phyloP scores from a whole-genome alignment of 2,113 vertebrate species.

The Cichladusa arquata region DNA sequence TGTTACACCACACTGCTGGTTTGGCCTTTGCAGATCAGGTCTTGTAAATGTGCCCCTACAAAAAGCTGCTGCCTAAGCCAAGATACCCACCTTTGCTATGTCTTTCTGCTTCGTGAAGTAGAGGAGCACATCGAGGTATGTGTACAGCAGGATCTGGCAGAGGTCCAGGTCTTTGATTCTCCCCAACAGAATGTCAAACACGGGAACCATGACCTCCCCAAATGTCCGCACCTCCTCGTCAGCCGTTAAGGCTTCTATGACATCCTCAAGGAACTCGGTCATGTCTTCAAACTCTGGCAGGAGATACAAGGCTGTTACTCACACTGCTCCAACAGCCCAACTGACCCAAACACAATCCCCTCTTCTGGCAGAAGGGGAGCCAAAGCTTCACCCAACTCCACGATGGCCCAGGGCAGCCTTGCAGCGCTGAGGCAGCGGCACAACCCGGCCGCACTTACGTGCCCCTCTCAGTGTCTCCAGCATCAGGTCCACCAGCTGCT shows the following conservation, averaged over 20 bases:
- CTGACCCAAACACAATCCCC: accelerated
- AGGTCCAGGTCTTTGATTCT: slow-evolving; percentile 91
- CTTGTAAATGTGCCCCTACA: accelerated
- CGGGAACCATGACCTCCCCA: slow-evolving; percentile 89
- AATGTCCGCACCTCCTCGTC: slow-evolving; percentile 96
- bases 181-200: slow-evolving; percentile 87
- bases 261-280: slow-evolving; percentile 90
- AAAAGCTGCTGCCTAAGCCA: neutral
- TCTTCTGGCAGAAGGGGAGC: accelerated
- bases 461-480: slow-evolving; percentile 84
- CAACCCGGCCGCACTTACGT: slow-evolving; percentile 67
- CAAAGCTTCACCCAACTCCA: neutral
- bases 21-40: neutral
- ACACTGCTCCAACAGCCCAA: accelerated
- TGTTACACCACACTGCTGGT: accelerated
- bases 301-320: neutral
- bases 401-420: accelerated
- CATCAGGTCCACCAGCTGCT: slow-evolving; percentile 93
- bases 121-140: slow-evolving; percentile 91
- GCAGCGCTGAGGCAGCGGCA: accelerated
- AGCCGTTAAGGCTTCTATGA: slow-evolving; percentile 80
- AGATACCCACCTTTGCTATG: slow-evolving; percentile 84
- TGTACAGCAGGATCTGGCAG: slow-evolving; percentile 89
- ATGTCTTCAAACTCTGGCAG: slow-evolving; percentile 85
- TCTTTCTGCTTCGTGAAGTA: slow-evolving; percentile 93